Conservation (phyloP, 2,113 vertebrate genomes). For the Nycticebus coucang region DNA sequence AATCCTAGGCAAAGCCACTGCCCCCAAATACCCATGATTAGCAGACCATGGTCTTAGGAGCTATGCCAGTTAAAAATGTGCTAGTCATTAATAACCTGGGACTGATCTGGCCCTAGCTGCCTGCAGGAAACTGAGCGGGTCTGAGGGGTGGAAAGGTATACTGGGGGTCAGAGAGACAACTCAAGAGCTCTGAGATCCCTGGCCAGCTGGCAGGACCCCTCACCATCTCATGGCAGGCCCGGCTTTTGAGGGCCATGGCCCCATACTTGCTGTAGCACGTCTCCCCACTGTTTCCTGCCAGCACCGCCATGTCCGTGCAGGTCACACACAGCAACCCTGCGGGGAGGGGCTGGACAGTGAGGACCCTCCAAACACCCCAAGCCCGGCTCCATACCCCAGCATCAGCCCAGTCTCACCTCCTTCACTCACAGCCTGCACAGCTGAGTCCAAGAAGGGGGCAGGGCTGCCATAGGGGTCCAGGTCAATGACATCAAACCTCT, state of each 20-base stretch:
- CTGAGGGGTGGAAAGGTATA: neutral
- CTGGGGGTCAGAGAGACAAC: neutral
- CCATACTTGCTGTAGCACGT: constrained; percentile 97
- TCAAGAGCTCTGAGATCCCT: too few relatives aligned
- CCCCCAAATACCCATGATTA: neutral
- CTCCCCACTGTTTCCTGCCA: constrained; percentile 94
- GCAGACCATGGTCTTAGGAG: neutral
- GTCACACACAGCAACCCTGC: constrained; percentile 94
- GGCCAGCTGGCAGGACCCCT: constrained; percentile 51
- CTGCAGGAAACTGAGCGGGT: neutral
- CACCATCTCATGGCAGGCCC: constrained; percentile 96
- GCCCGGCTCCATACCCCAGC: rapidly evolving
- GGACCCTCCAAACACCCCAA: too few relatives aligned
- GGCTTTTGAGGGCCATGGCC: constrained; percentile 93
- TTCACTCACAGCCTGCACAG: constrained; percentile 92
- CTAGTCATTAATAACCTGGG: neutral
- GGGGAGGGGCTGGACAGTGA: neutral
- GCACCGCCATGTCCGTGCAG: constrained; percentile 93
- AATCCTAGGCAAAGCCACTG: neutral
- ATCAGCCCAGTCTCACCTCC: constrained; percentile 86
- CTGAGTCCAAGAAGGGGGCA: constrained; percentile 90
- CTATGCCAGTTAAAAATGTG: neutral
- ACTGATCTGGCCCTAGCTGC: neutral
- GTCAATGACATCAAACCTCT: constrained; percentile 93
- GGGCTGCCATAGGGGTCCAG: constrained; percentile 96